A percentile compares a stretch with the other conserved stretches of the same genome.
These are phyloP conservation scores for Bombylius discolor DNA, from an alignment of 2,888 invertebrate genomes.

Conservation along the genomic window DNA sequence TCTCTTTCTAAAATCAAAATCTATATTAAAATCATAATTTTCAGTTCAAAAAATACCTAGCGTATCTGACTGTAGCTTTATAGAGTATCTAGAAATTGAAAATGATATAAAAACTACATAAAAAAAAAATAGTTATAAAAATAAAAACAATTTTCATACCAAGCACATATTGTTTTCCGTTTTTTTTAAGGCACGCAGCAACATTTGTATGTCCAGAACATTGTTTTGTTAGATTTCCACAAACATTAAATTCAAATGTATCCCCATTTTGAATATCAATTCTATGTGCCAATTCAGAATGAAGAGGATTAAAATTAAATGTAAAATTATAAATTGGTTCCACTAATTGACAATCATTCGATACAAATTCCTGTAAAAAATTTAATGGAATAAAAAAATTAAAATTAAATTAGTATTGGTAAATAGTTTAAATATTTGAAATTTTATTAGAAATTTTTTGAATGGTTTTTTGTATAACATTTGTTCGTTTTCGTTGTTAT, in stretches of 20 bases:
- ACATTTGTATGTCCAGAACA: conserved; percentile 26
- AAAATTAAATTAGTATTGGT: background rate
- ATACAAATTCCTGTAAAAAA: background rate
- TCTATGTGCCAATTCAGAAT: conserved; percentile 27
- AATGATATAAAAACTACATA: too few species aligned
- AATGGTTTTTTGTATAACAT: too few species aligned
- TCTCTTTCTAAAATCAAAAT: too few species aligned
- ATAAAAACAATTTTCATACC: conserved; percentile 21
- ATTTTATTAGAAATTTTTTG: too few species aligned
- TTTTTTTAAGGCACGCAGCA: conserved; percentile 29
- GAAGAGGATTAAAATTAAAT: conserved; percentile 28
- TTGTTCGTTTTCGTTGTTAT: too few species aligned
- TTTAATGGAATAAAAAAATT: too few species aligned
- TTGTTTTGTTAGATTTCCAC: conserved; percentile 24
- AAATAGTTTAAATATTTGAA: too few species aligned
- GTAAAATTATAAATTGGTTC: conserved; percentile 32
- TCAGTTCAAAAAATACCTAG: too few species aligned
- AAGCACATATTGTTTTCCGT: conserved; percentile 26
- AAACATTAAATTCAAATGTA: conserved; percentile 31
- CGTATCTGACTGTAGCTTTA: too few species aligned
- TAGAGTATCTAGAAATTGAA: too few species aligned
- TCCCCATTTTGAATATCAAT: conserved; percentile 21
- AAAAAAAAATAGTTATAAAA: too few species aligned
- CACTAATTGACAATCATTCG: conserved; percentile 20
- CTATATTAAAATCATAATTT: too few species aligned